A percentile compares a stretch with the other conserved stretches of the same genome.
phyloP scores from a whole-genome alignment of 2,888 invertebrate genomes.

The Argyresthia goedartella region DNA sequence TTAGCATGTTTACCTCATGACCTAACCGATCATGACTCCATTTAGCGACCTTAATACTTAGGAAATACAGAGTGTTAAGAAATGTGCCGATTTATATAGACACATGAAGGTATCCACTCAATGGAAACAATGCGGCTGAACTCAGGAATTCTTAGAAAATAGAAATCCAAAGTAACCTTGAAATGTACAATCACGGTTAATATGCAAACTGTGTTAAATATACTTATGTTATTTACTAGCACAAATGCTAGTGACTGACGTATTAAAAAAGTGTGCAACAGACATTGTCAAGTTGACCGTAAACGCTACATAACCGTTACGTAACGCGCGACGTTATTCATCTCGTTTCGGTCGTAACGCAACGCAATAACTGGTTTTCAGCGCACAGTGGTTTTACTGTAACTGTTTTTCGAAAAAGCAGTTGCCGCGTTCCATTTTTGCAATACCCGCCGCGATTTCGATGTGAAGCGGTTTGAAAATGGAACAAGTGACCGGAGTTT shows the following conservation, averaged over 20 bases:
- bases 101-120: too few species aligned
- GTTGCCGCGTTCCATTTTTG: neutral
- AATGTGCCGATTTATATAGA: neutral
- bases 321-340: constrained; percentile 1
- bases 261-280: neutral
- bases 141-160: too few species aligned
- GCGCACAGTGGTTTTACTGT: neutral
- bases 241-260: neutral
- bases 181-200: too few species aligned
- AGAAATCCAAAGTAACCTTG: too few species aligned
- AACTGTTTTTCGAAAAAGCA: neutral
- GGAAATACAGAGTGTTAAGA: neutral
- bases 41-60: neutral
- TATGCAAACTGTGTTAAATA: too few species aligned
- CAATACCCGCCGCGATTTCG: too few species aligned
- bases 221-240: too few species aligned
- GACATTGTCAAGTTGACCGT: neutral
- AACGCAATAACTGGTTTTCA: constrained; percentile 12
- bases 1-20: neutral
- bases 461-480: neutral
- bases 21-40: constrained; percentile 1
- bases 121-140: too few species aligned
- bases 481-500: neutral
- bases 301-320: neutral
- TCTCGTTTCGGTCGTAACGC: constrained; percentile 1